Evolutionary conservation across 2,888 invertebrate species (phyloP).

Genomic region (Drosophila birchii): DNA sequence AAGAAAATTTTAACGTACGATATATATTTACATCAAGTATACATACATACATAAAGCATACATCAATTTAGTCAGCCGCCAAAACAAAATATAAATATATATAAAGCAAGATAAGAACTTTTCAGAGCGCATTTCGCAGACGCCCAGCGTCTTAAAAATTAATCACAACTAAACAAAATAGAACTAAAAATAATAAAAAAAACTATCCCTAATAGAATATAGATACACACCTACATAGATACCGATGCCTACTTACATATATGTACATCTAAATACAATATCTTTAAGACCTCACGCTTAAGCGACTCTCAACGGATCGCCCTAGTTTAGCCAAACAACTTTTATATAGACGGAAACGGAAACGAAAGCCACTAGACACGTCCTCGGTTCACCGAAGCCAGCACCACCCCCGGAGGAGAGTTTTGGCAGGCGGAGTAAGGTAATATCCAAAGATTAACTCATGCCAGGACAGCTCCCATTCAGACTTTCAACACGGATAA

Average conservation of each 20-base stretch:
- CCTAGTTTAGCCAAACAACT: slow-evolving; percentile 67
- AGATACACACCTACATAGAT: slow-evolving; percentile 30
- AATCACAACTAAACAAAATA: slow-evolving; percentile 38
- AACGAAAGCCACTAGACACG: slow-evolving; percentile 5
- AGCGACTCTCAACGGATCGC: slow-evolving; percentile 51
- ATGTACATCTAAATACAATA: slow-evolving; percentile 51
- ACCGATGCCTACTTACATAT: slow-evolving; percentile 35
- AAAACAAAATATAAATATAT: slow-evolving; percentile 57
- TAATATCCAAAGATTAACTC: neutral
- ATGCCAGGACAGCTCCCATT: slow-evolving; percentile 11
- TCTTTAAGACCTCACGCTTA: slow-evolving; percentile 69
- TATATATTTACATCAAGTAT: slow-evolving; percentile 45
- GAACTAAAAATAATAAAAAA: slow-evolving; percentile 10
- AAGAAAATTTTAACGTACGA: slow-evolving; percentile 63
- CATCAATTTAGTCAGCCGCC: slow-evolving; percentile 68
- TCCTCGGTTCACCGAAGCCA: slow-evolving; percentile 32
- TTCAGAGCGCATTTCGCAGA: slow-evolving; percentile 76
- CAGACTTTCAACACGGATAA: slow-evolving; percentile 43
- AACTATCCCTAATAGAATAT: slow-evolving; percentile 29
- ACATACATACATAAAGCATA: slow-evolving; percentile 37
- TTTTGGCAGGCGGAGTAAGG: neutral
- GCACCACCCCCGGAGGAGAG: slow-evolving; percentile 11
- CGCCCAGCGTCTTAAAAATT: slow-evolving; percentile 71
- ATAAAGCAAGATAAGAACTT: slow-evolving; percentile 18
- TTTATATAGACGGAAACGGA: slow-evolving; percentile 56